These are phyloP conservation scores for Melitaea athalia DNA, from an alignment of 2,888 invertebrate genomes.

Conservation along the genomic window DNA sequence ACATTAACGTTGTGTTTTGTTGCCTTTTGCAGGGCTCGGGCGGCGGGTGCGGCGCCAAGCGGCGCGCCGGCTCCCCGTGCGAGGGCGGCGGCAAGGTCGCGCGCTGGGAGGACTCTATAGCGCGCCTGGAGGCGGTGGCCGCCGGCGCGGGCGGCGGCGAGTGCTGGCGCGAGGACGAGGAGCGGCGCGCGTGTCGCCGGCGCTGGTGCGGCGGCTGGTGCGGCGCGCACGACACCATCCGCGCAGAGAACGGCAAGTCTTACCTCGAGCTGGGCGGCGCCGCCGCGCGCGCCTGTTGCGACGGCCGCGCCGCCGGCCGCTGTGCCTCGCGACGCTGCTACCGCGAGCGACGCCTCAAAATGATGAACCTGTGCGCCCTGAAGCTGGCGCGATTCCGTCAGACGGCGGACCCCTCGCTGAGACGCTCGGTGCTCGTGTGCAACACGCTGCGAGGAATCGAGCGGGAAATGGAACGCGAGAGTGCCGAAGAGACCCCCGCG, in stretches of 20 bases:
- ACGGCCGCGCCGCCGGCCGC: conserved; percentile 87
- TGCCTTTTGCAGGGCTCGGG: conserved; percentile 66
- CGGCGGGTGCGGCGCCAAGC: conserved; percentile 80
- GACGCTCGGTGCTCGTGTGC: conserved; percentile 95
- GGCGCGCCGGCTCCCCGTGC: conserved; percentile 77
- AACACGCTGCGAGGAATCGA: conserved; percentile 95
- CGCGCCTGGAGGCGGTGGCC: conserved; percentile 80
- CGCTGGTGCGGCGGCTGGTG: conserved; percentile 82
- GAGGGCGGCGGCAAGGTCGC: conserved; percentile 79
- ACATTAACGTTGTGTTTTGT: conserved; percentile 4
- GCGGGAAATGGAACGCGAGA: conserved; percentile 91
- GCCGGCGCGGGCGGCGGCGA: conserved; percentile 85
- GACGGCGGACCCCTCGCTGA: conserved; percentile 93
- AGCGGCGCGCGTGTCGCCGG: conserved; percentile 79
- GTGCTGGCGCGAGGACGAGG: conserved; percentile 82
- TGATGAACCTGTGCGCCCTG: conserved; percentile 95
- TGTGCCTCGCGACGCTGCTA: conserved; percentile 92
- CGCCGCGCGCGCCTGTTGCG: conserved; percentile 90
- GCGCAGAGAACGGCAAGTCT: conserved; percentile 95
- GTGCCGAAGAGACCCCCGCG: conserved; percentile 81
- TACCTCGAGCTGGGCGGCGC: conserved; percentile 92
- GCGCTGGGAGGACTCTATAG: conserved; percentile 79
- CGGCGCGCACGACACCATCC: conserved; percentile 89
- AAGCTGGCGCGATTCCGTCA: conserved; percentile 94
- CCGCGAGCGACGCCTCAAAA: conserved; percentile 92